Evolutionary conservation across 30 jellyfish, hydroid and myxozoan genomes (phyloP), one percentile per base, ranked within the genome.

Genomic region (Hydractinia symbiolongicarpus): DNA sequence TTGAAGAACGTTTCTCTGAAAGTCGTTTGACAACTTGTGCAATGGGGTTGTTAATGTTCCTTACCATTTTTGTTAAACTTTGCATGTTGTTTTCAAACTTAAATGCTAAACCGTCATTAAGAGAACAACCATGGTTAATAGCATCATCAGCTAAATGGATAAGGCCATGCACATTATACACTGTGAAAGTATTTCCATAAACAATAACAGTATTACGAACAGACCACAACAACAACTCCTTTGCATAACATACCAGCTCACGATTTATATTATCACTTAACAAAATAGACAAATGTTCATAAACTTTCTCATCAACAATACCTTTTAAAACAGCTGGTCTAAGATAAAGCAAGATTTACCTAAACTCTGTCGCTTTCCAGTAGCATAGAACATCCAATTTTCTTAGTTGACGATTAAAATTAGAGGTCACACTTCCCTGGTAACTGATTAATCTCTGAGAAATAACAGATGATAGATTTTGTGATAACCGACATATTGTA

Each of bases 311-410:
- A 55, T 60, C 20, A 21, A 76, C 73, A 67, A 67, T 58, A n/a
- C 84, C 58, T 78, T 79, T 62, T 61, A 77, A 79, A 11, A 70
- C 94, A 58, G 78, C 55, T n/a, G 87, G 74, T n/a, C 94, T 84
- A 67, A 84, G 67, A 69, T 85, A 84, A 53, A 84, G 61, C 30
- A 85, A 81, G 77, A 79, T 66, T 73, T 84, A 82, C 58, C 95
- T 55, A 17, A 86, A 86, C 54, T 86, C 95, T 14, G 95, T 86
- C 56, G 95, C 95, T 64, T 86, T 86, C 95, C 95, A 86, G 14
- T 86, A 54, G 55, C 79, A 84, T 14, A 61, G 58, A 61, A 76
- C 94, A 17, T 19, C 14, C 64, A 78, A 67, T 7, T 81, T 66
- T 55, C 85, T 61, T 79, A 89, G 95, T 57, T 86, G 95, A n/a